Evolutionary conservation across 92 coral and sea anemone species (phyloP), one percentile per base, ranked within the genome.

Genomic region (Virgularia gustaviana): DNA sequence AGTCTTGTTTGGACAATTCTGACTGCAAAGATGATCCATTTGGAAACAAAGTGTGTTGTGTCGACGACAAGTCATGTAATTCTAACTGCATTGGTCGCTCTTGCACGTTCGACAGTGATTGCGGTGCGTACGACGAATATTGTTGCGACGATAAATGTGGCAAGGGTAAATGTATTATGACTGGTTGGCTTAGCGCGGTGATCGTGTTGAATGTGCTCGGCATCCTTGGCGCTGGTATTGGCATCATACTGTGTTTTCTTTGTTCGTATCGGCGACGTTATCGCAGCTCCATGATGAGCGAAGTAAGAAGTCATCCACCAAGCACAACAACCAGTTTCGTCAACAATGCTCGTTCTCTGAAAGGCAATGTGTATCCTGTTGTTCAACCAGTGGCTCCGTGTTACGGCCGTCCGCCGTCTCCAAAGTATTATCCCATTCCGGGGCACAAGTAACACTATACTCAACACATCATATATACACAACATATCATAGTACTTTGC

Each of bases 101-200:
- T 57, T 57, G 63, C 18, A 2, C 34, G 4, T 31, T 1, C 34
- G 10, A 57, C 18, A 18, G 37, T 12, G 37, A 57, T 41, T 57
- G 63, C 39, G 63, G 63, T 2, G 63, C 37, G 12, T 18, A 27
- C 7, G 34, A 57, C 27, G 63, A 57, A 57, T 27, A 28, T 24
- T 57, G 63, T 57, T 57, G 63, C n/a, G 63, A 57, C 16, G 30
- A 57, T 30, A 12, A 23, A 8, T 57, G 63, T 30, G 19, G 34
- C 9, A 13, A 28, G 15, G 37, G 63, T 6, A 24, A 6, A 36
- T 57, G 63, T 31, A 41, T 18, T 6, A 5, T 57, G 37, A 11
- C 63, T 2, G 36, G 11, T 60, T 60, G 66, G 66, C 12, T 35
- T 32, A 35, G 16, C 9, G 66, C 13, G 15, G 2, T 60, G n/a